Conservation (phyloP, 2,113 vertebrate genomes). For the Furnarius figulus region DNA sequence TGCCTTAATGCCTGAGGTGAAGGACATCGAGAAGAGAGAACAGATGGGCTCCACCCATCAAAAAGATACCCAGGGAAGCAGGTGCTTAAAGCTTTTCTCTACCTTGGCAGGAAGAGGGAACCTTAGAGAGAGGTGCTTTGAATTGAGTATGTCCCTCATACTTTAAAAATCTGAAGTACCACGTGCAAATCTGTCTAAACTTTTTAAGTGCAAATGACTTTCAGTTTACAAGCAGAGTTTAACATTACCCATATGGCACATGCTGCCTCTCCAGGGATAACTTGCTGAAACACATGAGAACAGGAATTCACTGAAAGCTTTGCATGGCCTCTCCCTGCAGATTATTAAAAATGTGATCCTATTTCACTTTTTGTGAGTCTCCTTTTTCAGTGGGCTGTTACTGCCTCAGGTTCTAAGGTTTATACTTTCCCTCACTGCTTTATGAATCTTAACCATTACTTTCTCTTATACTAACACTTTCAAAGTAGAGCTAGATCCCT, state of each 20-base stretch:
- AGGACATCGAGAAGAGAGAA: background rate
- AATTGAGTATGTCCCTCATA: background rate
- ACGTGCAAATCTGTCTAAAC: background rate
- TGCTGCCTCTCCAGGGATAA: background rate
- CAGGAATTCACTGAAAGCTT: background rate
- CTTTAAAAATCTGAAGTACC: background rate
- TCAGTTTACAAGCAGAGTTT: background rate
- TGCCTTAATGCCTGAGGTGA: background rate
- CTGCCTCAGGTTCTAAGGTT: background rate
- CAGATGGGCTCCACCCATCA: rapidly evolving
- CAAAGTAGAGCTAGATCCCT: background rate
- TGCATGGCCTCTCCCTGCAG: background rate
- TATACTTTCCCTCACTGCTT: background rate
- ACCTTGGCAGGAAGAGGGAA: background rate
- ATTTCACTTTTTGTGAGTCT: background rate
- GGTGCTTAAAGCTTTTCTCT: background rate
- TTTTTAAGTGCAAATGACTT: background rate
- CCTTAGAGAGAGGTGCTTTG: background rate
- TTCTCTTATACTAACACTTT: background rate
- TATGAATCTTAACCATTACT: background rate
- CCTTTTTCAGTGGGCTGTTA: background rate
- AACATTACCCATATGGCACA: rapidly evolving
- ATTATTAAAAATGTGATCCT: background rate
- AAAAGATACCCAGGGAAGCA: background rate
- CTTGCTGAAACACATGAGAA: background rate